A percentile compares a stretch with the other conserved stretches of the same genome.
phyloP scores from a whole-genome alignment of 2,797 vertebrate genomes.

The Steatocranus sp. region DNA sequence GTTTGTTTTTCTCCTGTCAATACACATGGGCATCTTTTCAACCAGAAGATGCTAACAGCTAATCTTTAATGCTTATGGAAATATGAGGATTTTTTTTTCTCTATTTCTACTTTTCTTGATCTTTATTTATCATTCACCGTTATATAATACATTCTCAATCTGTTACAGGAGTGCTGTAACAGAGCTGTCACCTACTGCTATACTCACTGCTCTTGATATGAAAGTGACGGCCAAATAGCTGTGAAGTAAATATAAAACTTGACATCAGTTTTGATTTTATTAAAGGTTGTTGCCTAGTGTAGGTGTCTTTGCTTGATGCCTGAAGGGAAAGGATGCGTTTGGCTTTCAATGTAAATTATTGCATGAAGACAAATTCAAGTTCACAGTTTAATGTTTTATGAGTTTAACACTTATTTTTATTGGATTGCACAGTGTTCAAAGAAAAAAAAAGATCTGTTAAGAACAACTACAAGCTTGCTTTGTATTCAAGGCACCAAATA shows the following conservation, averaged over 20 bases:
- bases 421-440: not conserved
- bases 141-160: not conserved
- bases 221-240: not conserved
- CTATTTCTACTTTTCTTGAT: not conserved
- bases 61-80: not conserved
- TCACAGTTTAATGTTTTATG: not conserved
- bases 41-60: not conserved
- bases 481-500: not conserved
- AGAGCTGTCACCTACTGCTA: not conserved
- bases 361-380: not conserved
- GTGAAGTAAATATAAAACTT: not conserved
- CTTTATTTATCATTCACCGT: not conserved
- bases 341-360: not conserved
- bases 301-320: not conserved
- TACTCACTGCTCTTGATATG: not conserved
- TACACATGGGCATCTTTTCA: not conserved
- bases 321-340: not conserved
- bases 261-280: not conserved
- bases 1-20: not conserved
- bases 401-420: not conserved
- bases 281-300: not conserved
- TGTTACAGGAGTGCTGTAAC: not conserved
- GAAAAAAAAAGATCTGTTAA: not conserved
- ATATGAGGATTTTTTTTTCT: not conserved
- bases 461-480: not conserved